Conservation (phyloP, 1,140 invertebrate species). For the Ostrea edulis region DNA sequence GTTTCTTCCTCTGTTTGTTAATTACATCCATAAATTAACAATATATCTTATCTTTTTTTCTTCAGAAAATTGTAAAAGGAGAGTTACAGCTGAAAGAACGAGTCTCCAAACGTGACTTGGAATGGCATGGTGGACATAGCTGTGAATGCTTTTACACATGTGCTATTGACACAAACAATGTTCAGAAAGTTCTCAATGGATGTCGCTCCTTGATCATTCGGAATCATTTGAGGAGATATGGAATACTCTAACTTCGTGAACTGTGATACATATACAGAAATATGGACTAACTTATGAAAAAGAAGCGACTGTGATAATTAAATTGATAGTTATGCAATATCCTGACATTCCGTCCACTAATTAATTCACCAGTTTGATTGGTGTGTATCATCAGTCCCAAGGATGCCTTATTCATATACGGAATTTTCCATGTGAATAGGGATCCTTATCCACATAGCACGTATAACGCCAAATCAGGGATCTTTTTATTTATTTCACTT, state of each 20-base stretch:
- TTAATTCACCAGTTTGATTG: not conserved
- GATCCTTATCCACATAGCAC: too few relatives aligned
- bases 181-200: conserved; percentile 75
- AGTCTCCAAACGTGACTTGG: conserved; percentile 54
- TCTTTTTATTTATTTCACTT: too few relatives aligned
- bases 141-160: conserved; percentile 78
- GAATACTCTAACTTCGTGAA: conserved; percentile 67
- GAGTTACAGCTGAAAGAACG: conserved; percentile 64
- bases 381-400: too few relatives aligned
- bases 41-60: conserved; percentile 51
- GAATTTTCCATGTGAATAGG: too few relatives aligned
- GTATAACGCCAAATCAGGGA: too few relatives aligned
- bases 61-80: conserved; percentile 72
- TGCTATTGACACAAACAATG: conserved; percentile 76
- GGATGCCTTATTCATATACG: too few relatives aligned
- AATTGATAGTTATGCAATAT: not conserved
- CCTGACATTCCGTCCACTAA: not conserved
- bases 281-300: not conserved
- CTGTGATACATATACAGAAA: not conserved
- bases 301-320: not conserved
- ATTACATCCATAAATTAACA: not conserved
- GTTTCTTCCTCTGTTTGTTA: not conserved
- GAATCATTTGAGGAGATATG: conserved; percentile 74
- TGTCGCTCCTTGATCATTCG: conserved; percentile 74
- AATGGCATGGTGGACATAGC: conserved; percentile 69